A percentile compares a stretch with the other conserved stretches of the same genome.
Conservation (phyloP, 2,797 vertebrate genomes). For the Arnoldichthys spilopterus region DNA sequence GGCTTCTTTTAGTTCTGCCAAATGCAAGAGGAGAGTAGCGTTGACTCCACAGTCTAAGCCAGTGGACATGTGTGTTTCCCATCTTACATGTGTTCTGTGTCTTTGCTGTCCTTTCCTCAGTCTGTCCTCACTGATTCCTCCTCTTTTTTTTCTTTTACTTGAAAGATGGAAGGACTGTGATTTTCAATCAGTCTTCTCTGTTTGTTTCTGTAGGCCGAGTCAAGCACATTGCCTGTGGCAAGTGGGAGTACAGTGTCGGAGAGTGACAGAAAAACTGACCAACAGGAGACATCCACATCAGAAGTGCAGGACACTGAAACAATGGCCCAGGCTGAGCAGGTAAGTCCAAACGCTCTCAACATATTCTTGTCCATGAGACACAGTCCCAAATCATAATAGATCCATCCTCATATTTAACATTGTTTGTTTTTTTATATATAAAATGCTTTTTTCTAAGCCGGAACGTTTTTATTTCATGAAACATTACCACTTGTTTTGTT, state of each 20-base stretch:
- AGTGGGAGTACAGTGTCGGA: conserved; percentile 56
- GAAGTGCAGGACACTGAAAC: conserved; percentile 52
- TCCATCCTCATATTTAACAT: too few relatives aligned
- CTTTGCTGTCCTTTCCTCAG: not conserved
- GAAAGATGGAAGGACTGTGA: not conserved
- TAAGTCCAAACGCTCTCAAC: conserved; percentile 34
- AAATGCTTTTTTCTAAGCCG: too few relatives aligned
- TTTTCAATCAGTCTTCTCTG: not conserved
- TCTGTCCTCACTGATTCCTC: not conserved
- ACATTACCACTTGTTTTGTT: too few relatives aligned
- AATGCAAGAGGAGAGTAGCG: not conserved
- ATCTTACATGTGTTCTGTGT: not conserved
- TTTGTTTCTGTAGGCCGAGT: conserved; percentile 69
- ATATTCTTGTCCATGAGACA: too few relatives aligned
- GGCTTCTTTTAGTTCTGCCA: not conserved
- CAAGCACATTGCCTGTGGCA: conserved; percentile 62
- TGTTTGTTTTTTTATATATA: too few relatives aligned
- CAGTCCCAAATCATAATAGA: too few relatives aligned
- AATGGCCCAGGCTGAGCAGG: conserved; percentile 62
- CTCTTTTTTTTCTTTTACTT: too few relatives aligned
- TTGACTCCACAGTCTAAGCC: not conserved
- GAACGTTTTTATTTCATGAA: too few relatives aligned
- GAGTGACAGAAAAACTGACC: conserved; percentile 36
- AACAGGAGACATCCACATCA: conserved; percentile 49
- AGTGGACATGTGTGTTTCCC: not conserved